phyloP scores from a whole-genome alignment of 2,113 vertebrate species.

The Ornithorhynchus anatinus region DNA sequence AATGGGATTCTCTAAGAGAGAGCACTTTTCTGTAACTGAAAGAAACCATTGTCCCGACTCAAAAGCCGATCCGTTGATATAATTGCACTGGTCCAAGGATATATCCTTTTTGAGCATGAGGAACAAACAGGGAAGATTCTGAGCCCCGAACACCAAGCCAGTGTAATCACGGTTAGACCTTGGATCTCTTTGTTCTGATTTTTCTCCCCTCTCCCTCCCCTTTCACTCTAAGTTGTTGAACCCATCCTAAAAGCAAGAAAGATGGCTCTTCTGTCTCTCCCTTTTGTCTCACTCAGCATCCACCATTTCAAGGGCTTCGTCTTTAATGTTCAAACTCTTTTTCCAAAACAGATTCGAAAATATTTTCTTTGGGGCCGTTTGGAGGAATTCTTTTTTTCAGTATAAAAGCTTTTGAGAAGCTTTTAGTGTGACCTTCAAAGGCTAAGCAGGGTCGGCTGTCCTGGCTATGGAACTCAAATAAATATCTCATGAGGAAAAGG shows the following conservation, averaged over 20 bases:
- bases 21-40: too few relatives aligned
- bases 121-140: too few relatives aligned
- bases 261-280: not conserved
- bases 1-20: too few relatives aligned
- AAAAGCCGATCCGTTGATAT: too few relatives aligned
- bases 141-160: too few relatives aligned
- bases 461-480: constrained; percentile 36
- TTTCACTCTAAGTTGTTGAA: not conserved
- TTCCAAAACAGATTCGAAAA: constrained; percentile 56
- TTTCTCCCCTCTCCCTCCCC: not conserved
- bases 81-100: too few relatives aligned
- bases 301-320: not conserved
- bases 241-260: not conserved
- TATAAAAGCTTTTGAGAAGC: constrained; percentile 57
- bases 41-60: too few relatives aligned
- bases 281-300: not conserved
- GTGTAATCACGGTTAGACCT: too few relatives aligned
- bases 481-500: constrained; percentile 53
- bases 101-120: too few relatives aligned
- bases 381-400: constrained; percentile 43
- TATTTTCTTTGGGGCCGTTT: constrained; percentile 25
- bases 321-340: constrained; percentile 19
- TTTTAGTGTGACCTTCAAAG: constrained; percentile 55
- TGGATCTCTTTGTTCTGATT: not conserved
- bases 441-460: constrained; percentile 42